Percentiles rank a stretch among this genome's conserved stretches.
Evolutionary conservation across 2,888 invertebrate genomes (phyloP).

Genomic region (Chouioia cunea): DNA sequence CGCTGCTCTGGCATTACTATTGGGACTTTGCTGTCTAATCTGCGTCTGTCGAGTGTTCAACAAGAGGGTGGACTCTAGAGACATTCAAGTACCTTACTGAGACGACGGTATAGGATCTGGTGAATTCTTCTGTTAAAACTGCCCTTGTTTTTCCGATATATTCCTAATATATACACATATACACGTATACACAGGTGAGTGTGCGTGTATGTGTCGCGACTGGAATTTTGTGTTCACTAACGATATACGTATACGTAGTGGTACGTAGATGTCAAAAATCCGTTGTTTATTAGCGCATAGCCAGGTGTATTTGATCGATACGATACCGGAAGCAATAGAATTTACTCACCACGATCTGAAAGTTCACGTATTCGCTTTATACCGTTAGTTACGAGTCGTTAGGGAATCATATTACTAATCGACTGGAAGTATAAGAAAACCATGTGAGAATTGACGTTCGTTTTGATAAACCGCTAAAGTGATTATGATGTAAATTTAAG

Average conservation of each 20-base stretch:
- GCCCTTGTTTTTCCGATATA: not conserved
- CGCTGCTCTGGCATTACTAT: slow-evolving; percentile 72
- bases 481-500: not conserved
- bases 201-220: too few species aligned
- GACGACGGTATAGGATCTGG: not conserved
- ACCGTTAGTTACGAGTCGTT: too few species aligned
- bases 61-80: slow-evolving; percentile 73
- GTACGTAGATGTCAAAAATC: too few species aligned
- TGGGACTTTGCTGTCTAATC: slow-evolving; percentile 73
- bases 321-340: too few species aligned
- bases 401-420: too few species aligned
- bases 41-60: slow-evolving; percentile 76
- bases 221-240: not conserved
- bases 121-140: not conserved
- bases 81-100: slow-evolving; percentile 76
- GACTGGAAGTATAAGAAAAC: not conserved
- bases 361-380: too few species aligned
- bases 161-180: too few species aligned
- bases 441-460: not conserved
- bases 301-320: too few species aligned
- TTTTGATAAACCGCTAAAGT: not conserved
- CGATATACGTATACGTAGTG: not conserved
- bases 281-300: too few species aligned
- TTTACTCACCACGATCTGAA: too few species aligned
- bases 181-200: too few species aligned